phyloP scores from a whole-genome alignment of 2,797 vertebrate species.

The Clarias fuscus region DNA sequence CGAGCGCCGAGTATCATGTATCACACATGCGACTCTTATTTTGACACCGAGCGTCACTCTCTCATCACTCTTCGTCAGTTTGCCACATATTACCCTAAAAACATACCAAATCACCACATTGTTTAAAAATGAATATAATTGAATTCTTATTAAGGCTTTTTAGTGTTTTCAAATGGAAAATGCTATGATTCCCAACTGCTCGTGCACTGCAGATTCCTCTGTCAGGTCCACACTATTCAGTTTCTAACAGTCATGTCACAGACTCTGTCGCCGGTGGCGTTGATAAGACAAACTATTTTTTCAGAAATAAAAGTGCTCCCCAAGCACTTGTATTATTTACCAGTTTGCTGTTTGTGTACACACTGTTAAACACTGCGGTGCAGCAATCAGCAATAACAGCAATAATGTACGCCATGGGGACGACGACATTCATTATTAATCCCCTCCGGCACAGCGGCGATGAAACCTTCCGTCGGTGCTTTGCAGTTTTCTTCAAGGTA shows the following conservation, averaged over 20 bases:
- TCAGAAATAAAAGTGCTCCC: slow-evolving; percentile 5
- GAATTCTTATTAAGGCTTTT: neutral
- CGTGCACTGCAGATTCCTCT: neutral
- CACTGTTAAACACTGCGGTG: neutral
- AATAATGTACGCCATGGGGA: slow-evolving; percentile 20
- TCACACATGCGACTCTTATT: no score
- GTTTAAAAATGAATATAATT: neutral
- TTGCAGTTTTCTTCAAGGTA: neutral
- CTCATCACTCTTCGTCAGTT: neutral
- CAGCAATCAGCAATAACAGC: slow-evolving; percentile 27
- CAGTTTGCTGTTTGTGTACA: neutral
- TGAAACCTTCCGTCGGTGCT: neutral
- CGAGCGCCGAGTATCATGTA: no score
- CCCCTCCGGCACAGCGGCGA: neutral
- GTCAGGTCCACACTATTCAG: no score
- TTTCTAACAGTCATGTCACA: neutral
- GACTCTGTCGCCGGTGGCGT: neutral
- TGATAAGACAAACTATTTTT: slow-evolving; percentile 31
- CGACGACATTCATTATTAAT: slow-evolving; percentile 41
- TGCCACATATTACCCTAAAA: neutral
- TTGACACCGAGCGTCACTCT: no score
- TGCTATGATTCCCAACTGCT: neutral
- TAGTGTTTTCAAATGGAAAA: neutral
- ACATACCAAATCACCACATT: neutral
- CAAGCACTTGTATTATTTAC: slow-evolving; percentile 32